A percentile compares a stretch with the other conserved stretches of the same genome.
Evolutionary conservation across 1,140 invertebrate genomes (phyloP).

Genomic region (Onthophagus taurus): DNA sequence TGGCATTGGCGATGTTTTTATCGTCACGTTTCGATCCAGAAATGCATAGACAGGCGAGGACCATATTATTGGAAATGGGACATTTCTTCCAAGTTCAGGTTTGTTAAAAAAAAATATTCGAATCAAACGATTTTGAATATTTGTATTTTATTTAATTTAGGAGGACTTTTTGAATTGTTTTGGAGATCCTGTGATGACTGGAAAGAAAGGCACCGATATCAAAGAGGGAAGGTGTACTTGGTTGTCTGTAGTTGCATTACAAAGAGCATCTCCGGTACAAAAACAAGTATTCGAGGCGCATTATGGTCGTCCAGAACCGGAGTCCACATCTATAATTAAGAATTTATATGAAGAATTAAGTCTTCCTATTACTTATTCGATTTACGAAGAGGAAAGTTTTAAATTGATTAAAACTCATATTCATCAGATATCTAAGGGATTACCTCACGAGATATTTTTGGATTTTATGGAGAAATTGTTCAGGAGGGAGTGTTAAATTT

Average conservation of each 20-base stretch:
- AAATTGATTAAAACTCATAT: conserved; percentile 72
- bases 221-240: conserved; percentile 92
- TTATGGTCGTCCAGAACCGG: conserved; percentile 60
- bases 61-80: conserved; percentile 85
- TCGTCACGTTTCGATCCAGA: conserved; percentile 69
- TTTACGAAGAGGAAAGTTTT: conserved; percentile 77
- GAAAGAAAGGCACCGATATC: conserved; percentile 86
- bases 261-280: conserved; percentile 63
- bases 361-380: conserved; percentile 61
- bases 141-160: conserved; percentile 42
- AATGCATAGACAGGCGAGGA: conserved; percentile 71
- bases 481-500: conserved; percentile 45
- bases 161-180: conserved; percentile 93
- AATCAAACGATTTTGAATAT: not conserved
- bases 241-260: conserved; percentile 83
- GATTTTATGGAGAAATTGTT: conserved; percentile 74
- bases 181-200: conserved; percentile 70
- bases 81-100: conserved; percentile 87
- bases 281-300: conserved; percentile 65
- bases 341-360: conserved; percentile 69
- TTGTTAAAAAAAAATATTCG: conserved; percentile 16
- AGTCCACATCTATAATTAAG: conserved; percentile 62
- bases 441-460: conserved; percentile 73
- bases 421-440: conserved; percentile 67
- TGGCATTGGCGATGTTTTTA: conserved; percentile 78